Base-by-base conservation (phyloP, 1,140 invertebrate genomes). In the Wiebesia pumilae region DNA sequence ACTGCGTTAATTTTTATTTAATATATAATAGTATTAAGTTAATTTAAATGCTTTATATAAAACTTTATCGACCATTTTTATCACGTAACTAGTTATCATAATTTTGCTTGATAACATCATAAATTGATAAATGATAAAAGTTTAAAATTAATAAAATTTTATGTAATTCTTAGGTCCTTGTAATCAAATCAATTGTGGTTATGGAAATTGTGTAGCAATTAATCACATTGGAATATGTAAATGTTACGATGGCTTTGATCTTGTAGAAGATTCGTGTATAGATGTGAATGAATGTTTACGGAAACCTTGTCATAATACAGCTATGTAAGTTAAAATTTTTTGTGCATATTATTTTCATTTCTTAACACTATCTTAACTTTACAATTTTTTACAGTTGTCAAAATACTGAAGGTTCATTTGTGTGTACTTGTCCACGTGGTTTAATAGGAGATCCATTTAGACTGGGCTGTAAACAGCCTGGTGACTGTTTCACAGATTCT, bases 281-380 rank as follows among this genome's bases (percentile, higher is more conserved):
- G 97, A 98, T 93, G 94, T 98, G 43, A 95, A 98, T 90, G 97
- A 98, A 93, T 98, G 98, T 91, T 85, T 93, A 2, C 91, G 93
- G n/a, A 94, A 95, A 81, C 97, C 97, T 35, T 98, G 98, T 90
- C 97, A 98, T 89, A 87, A 95, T 58, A 96, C 97, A 80, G 97
- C 97, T 30, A 91, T 95, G 93, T 96, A 93, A 94, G 92, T 90
- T 81, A 27, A 62, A 62, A 79, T 47, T 30, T 78, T n/a, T 51
- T 47, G n/a, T n/a, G 3, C 10, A 54, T 16, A 19, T 16, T 54
- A 1, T 9, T 54, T 54, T 54, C 14, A 16, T 54, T 71, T 75
- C 6, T 75, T 81, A 33, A 62, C 35, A 69, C 40, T 14, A 58
- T 40, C 54, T 40, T 83, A 38, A 75, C 12, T 79, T 54, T 19